phyloP scores from a whole-genome alignment of 2,113 vertebrate genomes.

The Pseudorhombus dupliciocellatus region DNA sequence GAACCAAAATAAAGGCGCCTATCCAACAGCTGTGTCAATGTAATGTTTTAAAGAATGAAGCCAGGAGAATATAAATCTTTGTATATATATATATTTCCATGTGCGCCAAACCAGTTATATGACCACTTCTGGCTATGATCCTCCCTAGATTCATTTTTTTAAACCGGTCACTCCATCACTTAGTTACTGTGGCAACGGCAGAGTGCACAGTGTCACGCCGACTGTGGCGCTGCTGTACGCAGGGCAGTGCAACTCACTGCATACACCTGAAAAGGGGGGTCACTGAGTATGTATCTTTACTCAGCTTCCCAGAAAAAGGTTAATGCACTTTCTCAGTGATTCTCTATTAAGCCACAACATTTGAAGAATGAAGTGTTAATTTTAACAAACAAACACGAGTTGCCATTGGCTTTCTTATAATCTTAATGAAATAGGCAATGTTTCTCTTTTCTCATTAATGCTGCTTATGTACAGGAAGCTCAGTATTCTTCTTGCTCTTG shows the following conservation, averaged over 20 bases:
- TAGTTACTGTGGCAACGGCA: conserved; percentile 57
- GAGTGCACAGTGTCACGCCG: conserved; percentile 20
- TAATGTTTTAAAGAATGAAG: conserved; percentile 20
- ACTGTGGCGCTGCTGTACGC: conserved; percentile 35
- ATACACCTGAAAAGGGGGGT: conserved; percentile 51
- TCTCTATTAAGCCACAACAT: conserved; percentile 41
- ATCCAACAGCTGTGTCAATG: not conserved
- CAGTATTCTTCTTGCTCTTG: not conserved
- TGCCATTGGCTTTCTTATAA: not conserved
- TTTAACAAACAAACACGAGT: conserved; percentile 25
- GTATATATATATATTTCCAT: no score
- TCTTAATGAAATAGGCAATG: conserved; percentile 6
- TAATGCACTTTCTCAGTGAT: conserved; percentile 62
- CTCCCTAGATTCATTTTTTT: conserved; percentile 9
- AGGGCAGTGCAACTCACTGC: conserved; percentile 29
- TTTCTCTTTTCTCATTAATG: conserved; percentile 16
- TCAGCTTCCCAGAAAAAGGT: conserved; percentile 54
- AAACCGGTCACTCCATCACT: conserved; percentile 21
- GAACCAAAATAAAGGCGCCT: not conserved
- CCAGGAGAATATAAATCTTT: not conserved
- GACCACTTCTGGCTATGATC: not conserved
- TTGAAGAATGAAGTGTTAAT: conserved; percentile 34
- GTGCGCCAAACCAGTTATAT: not conserved
- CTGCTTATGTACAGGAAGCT: conserved; percentile 8
- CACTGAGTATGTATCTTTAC: conserved; percentile 47